Evolutionary conservation across 2,113 vertebrate genomes (phyloP), one percentile per base, ranked within the genome.

Genomic region (Regulus satrapa): DNA sequence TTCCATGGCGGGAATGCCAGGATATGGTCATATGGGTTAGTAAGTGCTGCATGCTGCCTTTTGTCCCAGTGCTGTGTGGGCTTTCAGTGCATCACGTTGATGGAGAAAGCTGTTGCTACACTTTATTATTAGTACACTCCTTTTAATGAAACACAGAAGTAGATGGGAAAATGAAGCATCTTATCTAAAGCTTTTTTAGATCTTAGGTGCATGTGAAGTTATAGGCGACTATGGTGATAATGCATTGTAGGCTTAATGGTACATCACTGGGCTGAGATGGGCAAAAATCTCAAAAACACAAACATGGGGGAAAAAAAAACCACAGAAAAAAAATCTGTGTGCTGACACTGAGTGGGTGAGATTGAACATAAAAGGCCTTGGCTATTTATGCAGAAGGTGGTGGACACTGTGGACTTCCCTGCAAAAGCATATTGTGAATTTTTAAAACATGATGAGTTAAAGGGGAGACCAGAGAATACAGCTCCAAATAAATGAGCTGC

Each of bases 21-120:
- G 40, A 5, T 62, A 7, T 0, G 1, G 14, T 49, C 3, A 2
- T 9, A 45, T 5, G n/a, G 29, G 29, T 59, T 72, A 21, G 48
- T 31, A 51, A 51, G 8, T n/a, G 38, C 45, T 38, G 26, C 0
- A 0, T 64, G 36, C 19, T 73, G 52, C 48, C 32, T 26, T 54
- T 66, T 43, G 52, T 45, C 9, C 1, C 40, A 43, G 36, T 1
- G 5, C 56, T 41, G 18, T 5, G 23, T 29, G 16, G 32, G 5
- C 20, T 83, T 64, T 73, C 31, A 36, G 28, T 0, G 21, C 15
- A 6, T 26, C 25, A 5, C 18, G 25, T n/a, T 56, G 56, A 15
- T 36, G 20, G 45, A 64, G 29, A 86, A 59, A 38, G 14, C 11
- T 73, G 21, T 29, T 43, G 17, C 68, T 68, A 24, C 4, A 2